A percentile compares a stretch with the other conserved stretches of the same genome.
These are phyloP conservation scores for Idris sp. DNA, from an alignment of 1,140 invertebrate species.

Conservation along the genomic window DNA sequence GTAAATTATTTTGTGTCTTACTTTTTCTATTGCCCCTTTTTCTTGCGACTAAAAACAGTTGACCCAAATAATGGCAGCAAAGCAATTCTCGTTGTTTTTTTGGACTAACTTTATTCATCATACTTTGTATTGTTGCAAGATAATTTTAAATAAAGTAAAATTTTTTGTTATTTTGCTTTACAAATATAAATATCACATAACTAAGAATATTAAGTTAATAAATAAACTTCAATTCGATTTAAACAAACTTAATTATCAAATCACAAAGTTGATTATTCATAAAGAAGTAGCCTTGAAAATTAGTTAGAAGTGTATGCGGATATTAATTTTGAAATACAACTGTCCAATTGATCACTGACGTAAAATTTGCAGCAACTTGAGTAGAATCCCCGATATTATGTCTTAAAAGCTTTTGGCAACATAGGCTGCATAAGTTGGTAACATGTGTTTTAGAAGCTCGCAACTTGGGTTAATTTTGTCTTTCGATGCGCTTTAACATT, in stretches of 20 bases:
- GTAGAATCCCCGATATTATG: constrained; percentile 9
- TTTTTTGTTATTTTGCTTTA: too few relatives aligned
- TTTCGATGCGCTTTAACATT: constrained; percentile 59
- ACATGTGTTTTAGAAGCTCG: constrained; percentile 21
- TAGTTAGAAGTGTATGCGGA: constrained; percentile 7
- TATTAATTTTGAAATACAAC: not conserved
- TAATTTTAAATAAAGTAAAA: too few relatives aligned
- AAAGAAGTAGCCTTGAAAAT: constrained; percentile 36
- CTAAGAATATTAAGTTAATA: too few relatives aligned
- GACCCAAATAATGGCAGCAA: constrained; percentile 75
- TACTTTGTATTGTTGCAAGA: too few relatives aligned
- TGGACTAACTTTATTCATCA: too few relatives aligned
- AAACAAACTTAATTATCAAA: too few relatives aligned
- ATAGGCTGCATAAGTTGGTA: constrained; percentile 21
- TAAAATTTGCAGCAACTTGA: constrained; percentile 6
- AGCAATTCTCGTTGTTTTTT: constrained; percentile 50
- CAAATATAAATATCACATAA: too few relatives aligned
- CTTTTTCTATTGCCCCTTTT: constrained; percentile 38
- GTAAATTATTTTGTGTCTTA: constrained; percentile 42
- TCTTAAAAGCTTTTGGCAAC: constrained; percentile 57
- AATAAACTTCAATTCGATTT: too few relatives aligned
- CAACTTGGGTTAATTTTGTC: constrained; percentile 59
- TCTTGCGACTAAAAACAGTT: constrained; percentile 66
- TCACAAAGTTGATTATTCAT: too few relatives aligned
- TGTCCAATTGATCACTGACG: constrained; percentile 24